Base-by-base conservation (phyloP, 2,797 vertebrate genomes). In the Distichodus sexfasciatus region DNA sequence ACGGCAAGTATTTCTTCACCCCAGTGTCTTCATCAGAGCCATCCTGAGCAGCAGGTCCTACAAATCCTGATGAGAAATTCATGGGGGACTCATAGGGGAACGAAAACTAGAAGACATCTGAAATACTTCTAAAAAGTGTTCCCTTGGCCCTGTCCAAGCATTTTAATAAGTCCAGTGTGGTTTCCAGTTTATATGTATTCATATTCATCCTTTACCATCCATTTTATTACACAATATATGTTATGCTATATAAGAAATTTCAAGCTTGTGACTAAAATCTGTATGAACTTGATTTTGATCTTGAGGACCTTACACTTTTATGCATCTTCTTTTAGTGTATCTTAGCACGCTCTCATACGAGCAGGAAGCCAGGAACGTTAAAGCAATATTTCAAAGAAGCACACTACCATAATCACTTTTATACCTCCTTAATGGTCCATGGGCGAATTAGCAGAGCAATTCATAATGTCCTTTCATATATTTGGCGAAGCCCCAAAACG, bases 21-120 rank as follows among this genome's bases (percentile, higher is more conserved):
- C 77, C 54, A 33, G n/a, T 59, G 38, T 70, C 74, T 75, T 78
- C 79, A 82, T 80, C 71, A 68, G 76, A 79, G 74, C 48, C 43
- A 74, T 77, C 67, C 64, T 63, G 60, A 84, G 67, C 24, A 72
- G 38, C 74, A 71, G 46, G 41, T 54, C 48, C 55, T 17, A 36
- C 23, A 50, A 69, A 73, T 74, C 59, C 66, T 72, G 60, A 71
- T 43, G n/a, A n/a, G n/a, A n/a, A n/a, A n/a, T n/a, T n/a, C n/a
- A n/a, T n/a, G n/a, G n/a, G n/a, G n/a, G n/a, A n/a, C n/a, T n/a
- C n/a, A n/a, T n/a, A n/a, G n/a, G n/a, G n/a, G n/a, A n/a, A n/a
- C n/a, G n/a, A n/a, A n/a, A n/a, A n/a, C n/a, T n/a, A n/a, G n/a
- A n/a, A n/a, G n/a, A n/a, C n/a, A n/a, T n/a, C n/a, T n/a, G n/a